These are phyloP conservation scores for Lasius platythorax DNA, from an alignment of 2,888 invertebrate genomes.

Conservation along the genomic window DNA sequence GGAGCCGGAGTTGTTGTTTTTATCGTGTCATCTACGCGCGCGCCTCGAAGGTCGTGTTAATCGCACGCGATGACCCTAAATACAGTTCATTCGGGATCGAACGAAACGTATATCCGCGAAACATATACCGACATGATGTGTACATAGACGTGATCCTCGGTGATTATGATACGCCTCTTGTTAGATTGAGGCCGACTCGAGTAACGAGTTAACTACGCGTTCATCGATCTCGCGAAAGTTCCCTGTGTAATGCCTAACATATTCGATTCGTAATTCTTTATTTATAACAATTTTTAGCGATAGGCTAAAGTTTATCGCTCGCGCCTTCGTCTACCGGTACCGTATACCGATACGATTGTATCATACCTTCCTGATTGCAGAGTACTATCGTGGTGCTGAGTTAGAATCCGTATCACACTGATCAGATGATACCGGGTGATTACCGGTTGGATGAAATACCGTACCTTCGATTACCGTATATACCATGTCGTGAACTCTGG, in stretches of 20 bases:
- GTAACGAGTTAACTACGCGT: slow-evolving; percentile 19
- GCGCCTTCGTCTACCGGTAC: background rate
- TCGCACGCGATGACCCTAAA: slow-evolving; percentile 21
- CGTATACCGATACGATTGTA: background rate
- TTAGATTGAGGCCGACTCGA: background rate
- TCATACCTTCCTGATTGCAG: slow-evolving; percentile 8
- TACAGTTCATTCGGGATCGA: background rate
- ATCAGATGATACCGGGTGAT: background rate
- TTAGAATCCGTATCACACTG: background rate
- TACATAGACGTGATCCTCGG: background rate
- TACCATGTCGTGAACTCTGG: background rate
- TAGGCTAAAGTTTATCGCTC: slow-evolving; percentile 4
- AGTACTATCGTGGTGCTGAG: slow-evolving; percentile 3
- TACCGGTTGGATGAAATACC: background rate
- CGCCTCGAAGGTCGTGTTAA: slow-evolving; percentile 12
- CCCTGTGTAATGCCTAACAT: background rate
- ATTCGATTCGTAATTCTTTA: slow-evolving; percentile 23
- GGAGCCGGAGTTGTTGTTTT: background rate
- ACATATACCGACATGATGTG: background rate
- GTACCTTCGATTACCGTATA: slow-evolving; percentile 23
- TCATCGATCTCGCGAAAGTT: slow-evolving; percentile 29
- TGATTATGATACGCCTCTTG: background rate
- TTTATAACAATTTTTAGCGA: slow-evolving; percentile 23
- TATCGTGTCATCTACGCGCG: background rate
- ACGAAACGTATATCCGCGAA: background rate